These are phyloP conservation scores for Athrips mouffetella DNA, from an alignment of 2,888 invertebrate genomes.

Conservation along the genomic window DNA sequence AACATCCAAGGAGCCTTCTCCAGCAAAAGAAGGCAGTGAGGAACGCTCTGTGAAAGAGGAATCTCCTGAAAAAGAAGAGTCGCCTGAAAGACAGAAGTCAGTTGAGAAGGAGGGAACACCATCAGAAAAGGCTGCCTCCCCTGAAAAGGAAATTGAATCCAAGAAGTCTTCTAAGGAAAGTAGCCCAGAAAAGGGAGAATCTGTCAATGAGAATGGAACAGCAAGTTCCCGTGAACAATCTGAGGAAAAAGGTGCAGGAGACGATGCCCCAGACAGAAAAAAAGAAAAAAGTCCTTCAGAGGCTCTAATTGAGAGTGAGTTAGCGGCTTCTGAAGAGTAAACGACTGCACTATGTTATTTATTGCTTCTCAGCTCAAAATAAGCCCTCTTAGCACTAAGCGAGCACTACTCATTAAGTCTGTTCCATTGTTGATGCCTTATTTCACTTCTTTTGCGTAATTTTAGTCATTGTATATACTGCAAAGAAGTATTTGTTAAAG, in stretches of 20 bases:
- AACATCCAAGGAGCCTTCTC: constrained; percentile 37
- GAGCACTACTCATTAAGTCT: constrained; percentile 60
- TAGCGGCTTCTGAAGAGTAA: constrained; percentile 60
- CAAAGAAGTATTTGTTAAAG: constrained; percentile 61
- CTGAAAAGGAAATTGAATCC: constrained; percentile 44
- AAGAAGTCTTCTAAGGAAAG: constrained; percentile 50
- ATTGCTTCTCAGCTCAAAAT: constrained; percentile 69
- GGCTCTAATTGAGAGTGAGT: constrained; percentile 65
- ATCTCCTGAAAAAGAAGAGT: constrained; percentile 30
- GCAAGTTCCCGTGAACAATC: constrained; percentile 67
- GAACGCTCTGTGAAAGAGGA: constrained; percentile 23
- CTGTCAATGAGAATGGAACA: constrained; percentile 61
- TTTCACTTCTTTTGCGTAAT: constrained; percentile 58
- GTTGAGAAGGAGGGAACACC: constrained; percentile 40
- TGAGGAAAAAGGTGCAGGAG: constrained; percentile 48
- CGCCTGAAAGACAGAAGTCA: constrained; percentile 46
- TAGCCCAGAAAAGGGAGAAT: constrained; percentile 50
- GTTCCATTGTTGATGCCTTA: constrained; percentile 61
- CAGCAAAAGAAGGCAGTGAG: constrained; percentile 30
- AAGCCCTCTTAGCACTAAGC: constrained; percentile 67
- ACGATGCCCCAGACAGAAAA: constrained; percentile 43
- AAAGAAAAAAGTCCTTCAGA: constrained; percentile 61
- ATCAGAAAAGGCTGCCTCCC: constrained; percentile 38
- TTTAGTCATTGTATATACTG: constrained; percentile 69
- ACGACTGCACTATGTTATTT: constrained; percentile 26